phyloP scores from a whole-genome alignment of 2,888 invertebrate genomes.

The Dexiosoma caninum region DNA sequence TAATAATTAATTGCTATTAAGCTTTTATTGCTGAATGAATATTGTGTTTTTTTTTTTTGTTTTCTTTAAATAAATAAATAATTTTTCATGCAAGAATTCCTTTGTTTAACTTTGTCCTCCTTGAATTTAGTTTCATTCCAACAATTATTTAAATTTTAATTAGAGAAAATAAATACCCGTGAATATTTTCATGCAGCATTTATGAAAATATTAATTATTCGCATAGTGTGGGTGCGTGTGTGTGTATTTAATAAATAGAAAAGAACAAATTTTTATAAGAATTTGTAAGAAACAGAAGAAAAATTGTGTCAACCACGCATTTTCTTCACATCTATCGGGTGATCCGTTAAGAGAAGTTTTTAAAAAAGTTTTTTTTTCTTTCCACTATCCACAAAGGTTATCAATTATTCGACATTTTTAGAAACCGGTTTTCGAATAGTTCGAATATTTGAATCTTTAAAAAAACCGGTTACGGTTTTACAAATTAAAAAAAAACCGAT shows the following conservation, averaged over 20 bases:
- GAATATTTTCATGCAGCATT: slow-evolving; percentile 14
- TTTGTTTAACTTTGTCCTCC: not conserved
- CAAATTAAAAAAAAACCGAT: no score
- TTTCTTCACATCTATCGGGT: not conserved
- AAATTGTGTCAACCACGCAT: slow-evolving; percentile 29
- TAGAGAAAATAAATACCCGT: not conserved
- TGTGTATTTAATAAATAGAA: not conserved
- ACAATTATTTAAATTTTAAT: slow-evolving; percentile 13
- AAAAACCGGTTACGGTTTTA: no score
- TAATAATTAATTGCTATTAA: no score
- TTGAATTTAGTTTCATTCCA: slow-evolving; percentile 4
- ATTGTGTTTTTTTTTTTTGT: no score
- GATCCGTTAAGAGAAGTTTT: no score
- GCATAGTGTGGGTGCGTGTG: not conserved
- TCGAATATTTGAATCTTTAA: no score
- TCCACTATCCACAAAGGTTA: no score
- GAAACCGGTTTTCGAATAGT: no score
- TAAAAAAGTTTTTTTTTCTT: no score
- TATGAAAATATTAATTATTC: slow-evolving; percentile 21
- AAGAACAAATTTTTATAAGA: slow-evolving; percentile 32
- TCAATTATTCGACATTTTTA: no score
- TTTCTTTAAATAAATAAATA: no score
- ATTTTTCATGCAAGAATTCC: not conserved
- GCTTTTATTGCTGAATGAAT: no score
- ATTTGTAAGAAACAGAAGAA: not conserved